Evolutionary conservation across 2,797 vertebrate species (phyloP).

Genomic region (Danio tinwini): DNA sequence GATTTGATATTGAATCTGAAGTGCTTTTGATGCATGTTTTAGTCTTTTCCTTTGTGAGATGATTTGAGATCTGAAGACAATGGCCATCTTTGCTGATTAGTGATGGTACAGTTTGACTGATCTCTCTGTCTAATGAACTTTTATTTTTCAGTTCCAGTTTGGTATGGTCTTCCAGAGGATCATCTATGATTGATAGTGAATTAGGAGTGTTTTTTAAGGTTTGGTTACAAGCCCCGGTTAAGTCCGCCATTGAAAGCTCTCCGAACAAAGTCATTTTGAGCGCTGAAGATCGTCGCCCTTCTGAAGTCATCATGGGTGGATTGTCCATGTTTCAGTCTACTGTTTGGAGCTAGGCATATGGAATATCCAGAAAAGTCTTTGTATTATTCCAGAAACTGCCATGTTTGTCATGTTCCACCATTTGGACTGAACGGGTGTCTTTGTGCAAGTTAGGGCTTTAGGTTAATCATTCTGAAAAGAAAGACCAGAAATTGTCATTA

Average conservation of each 20-base stretch:
- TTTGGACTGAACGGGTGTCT: conserved; percentile 39
- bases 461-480: conserved; percentile 43
- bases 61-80: conserved; percentile 22
- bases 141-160: conserved; percentile 17
- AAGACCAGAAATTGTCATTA: conserved; percentile 15
- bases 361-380: conserved; percentile 73
- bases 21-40: neutral
- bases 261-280: conserved; percentile 59
- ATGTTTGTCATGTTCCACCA: conserved; percentile 65
- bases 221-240: conserved; percentile 42
- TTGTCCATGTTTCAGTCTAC: conserved; percentile 79
- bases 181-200: neutral
- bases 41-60: neutral
- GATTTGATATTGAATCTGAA: neutral
- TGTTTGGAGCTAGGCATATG: conserved; percentile 71
- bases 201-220: conserved; percentile 51
- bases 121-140: neutral
- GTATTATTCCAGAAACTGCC: conserved; percentile 64
- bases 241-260: conserved; percentile 50
- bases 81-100: conserved; percentile 5
- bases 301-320: conserved; percentile 63
- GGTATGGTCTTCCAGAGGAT: neutral
- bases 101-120: conserved; percentile 4
- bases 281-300: conserved; percentile 61
- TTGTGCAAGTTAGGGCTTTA: conserved; percentile 41